Evolutionary conservation across 2,888 invertebrate genomes (phyloP), one percentile per base, ranked within the genome.

Genomic region (Drosophila conformis): DNA sequence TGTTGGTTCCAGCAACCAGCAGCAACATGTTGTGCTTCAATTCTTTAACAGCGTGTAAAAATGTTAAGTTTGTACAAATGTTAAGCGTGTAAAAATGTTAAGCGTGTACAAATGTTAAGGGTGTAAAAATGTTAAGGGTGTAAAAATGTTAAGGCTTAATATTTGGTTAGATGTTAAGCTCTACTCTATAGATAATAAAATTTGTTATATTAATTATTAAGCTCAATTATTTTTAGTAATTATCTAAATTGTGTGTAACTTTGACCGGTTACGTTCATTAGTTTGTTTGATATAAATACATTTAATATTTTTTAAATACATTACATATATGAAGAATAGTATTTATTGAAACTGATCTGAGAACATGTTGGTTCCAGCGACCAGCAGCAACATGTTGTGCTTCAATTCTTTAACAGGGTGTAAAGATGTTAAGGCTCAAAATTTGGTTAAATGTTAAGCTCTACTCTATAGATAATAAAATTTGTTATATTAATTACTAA

Each of bases 311-410:
- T 27, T 27, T 3, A 27, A 27, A 27, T 27, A 3, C 27, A 27
- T 27, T 27, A 27, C 27, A 27, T 3, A 27, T 3, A 3, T 27
- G 27, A 27, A 27, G 27, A 27, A 27, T 27, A 21, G 21, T 21
- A 27, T 27, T 27, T 27, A 27, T 27, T 3, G 27, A 27, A 27
- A 3, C 27, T 27, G 3, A 27, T 27, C 27, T 3, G 27, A 0
- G 27, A 66, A 21, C 42, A 63, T 21, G 42, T 36, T 31, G 15
- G 11, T 46, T 69, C 46, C 46, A 25, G 46, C 46, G 15, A 25
- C 7, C 46, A 25, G 27, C 52, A 38, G 58, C 57, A 67, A 29
- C 51, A 51, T 52, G 52, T 8, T 52, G 52, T 21, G 31, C 5
- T 13, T 8, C 1, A 31, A 15, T 8, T 6, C 15, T 8, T n/a